Conservation (phyloP, 1,140 invertebrate genomes). For the Pogonomyrmex californicus region DNA sequence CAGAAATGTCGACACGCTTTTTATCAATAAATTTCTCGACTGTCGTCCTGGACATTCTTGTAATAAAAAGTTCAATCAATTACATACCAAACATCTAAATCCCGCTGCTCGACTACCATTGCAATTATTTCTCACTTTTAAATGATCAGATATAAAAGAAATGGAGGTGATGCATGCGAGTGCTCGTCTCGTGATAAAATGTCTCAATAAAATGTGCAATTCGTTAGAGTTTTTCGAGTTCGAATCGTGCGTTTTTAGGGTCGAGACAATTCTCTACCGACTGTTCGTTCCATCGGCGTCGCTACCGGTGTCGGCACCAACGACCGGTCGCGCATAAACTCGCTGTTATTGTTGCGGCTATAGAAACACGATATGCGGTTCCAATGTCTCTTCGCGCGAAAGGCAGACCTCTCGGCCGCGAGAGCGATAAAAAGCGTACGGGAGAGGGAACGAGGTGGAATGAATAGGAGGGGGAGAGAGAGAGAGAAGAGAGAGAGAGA, state of each 20-base stretch:
- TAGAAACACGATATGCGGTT: conserved; percentile 74
- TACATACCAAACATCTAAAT: neutral
- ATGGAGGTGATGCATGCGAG: neutral
- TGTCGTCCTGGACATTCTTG: too few species aligned
- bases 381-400: conserved; percentile 62
- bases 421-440: neutral
- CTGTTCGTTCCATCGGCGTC: neutral
- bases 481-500: too few species aligned
- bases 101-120: neutral
- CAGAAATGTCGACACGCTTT: conserved; percentile 18
- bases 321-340: conserved; percentile 61
- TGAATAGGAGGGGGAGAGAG: too few species aligned
- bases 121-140: neutral
- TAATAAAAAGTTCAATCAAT: conserved; percentile 6
- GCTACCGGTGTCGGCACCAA: conserved; percentile 15
- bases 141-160: neutral
- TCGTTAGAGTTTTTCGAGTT: neutral
- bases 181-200: neutral
- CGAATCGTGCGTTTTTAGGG: neutral
- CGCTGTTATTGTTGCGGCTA: conserved; percentile 70
- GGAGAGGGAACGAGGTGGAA: neutral
- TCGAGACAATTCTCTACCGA: neutral
- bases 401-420: conserved; percentile 39
- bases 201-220: neutral
- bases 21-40: neutral